Evolutionary conservation across 2,888 invertebrate genomes (phyloP).

Genomic region (Timema podura): DNA sequence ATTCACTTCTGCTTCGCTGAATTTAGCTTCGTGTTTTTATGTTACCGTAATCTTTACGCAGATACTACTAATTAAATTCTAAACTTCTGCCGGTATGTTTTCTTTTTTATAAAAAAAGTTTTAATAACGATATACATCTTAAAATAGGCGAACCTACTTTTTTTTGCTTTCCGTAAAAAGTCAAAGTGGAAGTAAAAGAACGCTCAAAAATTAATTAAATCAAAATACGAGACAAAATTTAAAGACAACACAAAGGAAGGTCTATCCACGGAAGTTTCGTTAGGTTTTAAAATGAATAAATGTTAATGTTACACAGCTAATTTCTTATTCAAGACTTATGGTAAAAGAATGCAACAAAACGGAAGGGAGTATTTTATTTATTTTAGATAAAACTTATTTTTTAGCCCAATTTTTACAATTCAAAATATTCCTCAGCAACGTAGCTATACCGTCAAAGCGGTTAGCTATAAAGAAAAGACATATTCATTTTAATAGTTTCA

Average conservation of each 20-base stretch:
- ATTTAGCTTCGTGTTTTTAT: neutral
- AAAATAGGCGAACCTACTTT: conserved; percentile 9
- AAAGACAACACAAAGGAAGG: conserved; percentile 12
- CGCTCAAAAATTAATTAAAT: conserved; percentile 13
- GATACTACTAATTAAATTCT: conserved; percentile 15
- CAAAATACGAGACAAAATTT: conserved; percentile 12
- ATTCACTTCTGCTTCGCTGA: too few species aligned
- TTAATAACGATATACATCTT: conserved; percentile 15
- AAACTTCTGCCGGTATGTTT: conserved; percentile 15
- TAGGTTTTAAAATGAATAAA: conserved; percentile 14
- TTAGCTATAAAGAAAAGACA: too few species aligned
- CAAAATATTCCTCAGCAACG: too few species aligned
- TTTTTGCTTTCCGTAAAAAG: conserved; percentile 7
- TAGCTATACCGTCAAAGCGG: too few species aligned
- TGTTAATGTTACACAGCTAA: conserved; percentile 10
- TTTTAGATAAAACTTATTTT: too few species aligned
- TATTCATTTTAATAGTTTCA: too few species aligned
- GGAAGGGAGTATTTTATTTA: too few species aligned
- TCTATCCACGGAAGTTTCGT: neutral
- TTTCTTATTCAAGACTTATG: neutral
- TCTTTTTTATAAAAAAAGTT: conserved; percentile 1
- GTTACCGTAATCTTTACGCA: conserved; percentile 13
- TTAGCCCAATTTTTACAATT: too few species aligned
- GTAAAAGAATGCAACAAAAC: too few species aligned
- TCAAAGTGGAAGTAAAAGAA: conserved; percentile 7